Evolutionary conservation across 2,797 vertebrate genomes (phyloP), one percentile per base, ranked within the genome.

Genomic region (Clarias fuscus): DNA sequence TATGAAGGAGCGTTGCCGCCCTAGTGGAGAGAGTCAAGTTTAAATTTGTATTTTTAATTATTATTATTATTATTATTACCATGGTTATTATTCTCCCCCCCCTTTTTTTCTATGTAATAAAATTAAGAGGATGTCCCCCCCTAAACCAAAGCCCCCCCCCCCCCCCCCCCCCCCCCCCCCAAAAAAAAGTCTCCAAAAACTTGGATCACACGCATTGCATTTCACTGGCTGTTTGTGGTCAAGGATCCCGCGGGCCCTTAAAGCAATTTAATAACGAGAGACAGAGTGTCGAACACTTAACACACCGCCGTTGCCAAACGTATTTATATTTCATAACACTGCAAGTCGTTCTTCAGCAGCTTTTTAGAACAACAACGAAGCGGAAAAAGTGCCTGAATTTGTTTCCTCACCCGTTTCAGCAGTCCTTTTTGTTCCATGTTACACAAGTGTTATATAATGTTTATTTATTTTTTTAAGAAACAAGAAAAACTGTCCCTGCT

Each of bases 351-450:
- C 84, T 86, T 93, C 92, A 91, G 89, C 89, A 88, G 90, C 89
- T 90, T 90, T 91, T 91, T 91, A 96, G 53, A 97, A 95, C 94
- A 96, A 95, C 94, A 94, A 94, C 75, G 93, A 95, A 70, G 62
- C 65, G 43, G 43, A 94, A 97, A 97, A 99, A 99, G 98, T 99
- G 98, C 98, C 98, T 99, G 97, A 98, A 96, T 96, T 98, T 92
- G 96, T 96, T 97, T 97, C 95, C 95, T 95, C 96, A 96, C 95
- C 94, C 95, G 95, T 92, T 95, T 76, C 20, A 80, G 82, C 84
- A 81, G 79, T 79, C 83, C 88, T 93, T 91, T 43, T 78, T 85
- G 91, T 93, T 96, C 97, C 95, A 96, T 94, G 95, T 97, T 97
- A 98, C 97, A 99, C 99, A 97, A 99, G 98, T 98, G 97, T 15